These are phyloP conservation scores for Pomacea maculata DNA, from an alignment of 1,140 invertebrate genomes.

Conservation along the genomic window DNA sequence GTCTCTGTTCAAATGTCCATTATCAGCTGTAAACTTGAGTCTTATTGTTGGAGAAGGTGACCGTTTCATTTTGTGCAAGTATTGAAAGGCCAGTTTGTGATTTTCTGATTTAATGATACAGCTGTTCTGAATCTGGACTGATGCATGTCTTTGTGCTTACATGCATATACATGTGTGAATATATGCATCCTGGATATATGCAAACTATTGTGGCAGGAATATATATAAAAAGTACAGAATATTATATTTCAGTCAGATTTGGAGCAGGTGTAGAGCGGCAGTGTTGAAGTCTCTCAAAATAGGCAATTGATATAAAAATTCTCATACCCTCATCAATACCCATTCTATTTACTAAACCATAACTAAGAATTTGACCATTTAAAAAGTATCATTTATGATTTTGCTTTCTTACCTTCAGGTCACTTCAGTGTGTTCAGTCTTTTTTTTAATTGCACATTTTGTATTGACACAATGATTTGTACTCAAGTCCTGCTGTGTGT, in stretches of 20 bases:
- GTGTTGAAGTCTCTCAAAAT: neutral
- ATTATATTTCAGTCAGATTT: neutral
- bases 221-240: neutral
- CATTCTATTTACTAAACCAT: neutral
- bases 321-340: neutral
- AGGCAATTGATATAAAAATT: neutral
- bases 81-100: too few species aligned
- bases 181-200: neutral
- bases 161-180: neutral
- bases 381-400: neutral
- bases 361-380: neutral
- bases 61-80: too few species aligned
- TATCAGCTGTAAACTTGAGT: neutral
- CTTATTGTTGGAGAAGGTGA: neutral
- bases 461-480: neutral
- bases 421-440: neutral
- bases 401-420: too few species aligned
- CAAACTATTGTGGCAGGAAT: neutral
- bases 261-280: neutral
- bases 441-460: neutral
- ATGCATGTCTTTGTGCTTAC: neutral
- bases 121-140: too few species aligned
- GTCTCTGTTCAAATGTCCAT: neutral
- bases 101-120: too few species aligned
- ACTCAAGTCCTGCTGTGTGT: neutral